Conservation (phyloP, 1,140 invertebrate species). For the Sycophaga agraensis region DNA sequence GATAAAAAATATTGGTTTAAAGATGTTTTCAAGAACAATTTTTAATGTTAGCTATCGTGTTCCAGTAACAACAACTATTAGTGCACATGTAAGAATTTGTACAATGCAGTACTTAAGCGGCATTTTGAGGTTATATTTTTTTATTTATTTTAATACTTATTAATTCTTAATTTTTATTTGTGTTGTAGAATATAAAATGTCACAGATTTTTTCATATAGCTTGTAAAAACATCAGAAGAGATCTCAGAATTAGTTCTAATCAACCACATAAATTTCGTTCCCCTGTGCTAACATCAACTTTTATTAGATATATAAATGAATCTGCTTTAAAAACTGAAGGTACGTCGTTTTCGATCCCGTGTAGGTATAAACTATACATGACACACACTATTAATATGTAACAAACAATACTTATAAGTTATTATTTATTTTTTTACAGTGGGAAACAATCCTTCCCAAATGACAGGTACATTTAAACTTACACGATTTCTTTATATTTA, state of each 20-base stretch:
- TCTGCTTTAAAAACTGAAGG: neutral
- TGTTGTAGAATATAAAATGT: conserved; percentile 11
- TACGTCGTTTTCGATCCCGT: neutral
- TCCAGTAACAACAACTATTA: conserved; percentile 2
- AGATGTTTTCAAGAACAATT: conserved; percentile 13
- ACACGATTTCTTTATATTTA: neutral
- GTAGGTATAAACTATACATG: neutral
- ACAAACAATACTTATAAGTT: neutral
- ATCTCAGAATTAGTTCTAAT: neutral
- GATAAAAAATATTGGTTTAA: neutral
- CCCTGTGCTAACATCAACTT: neutral
- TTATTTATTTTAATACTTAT: neutral
- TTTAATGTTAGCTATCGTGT: neutral
- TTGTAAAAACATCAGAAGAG: neutral
- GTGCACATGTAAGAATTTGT: neutral
- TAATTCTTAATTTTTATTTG: neutral
- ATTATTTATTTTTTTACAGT: neutral
- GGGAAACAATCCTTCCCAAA: neutral
- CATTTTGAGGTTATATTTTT: neutral
- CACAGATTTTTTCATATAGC: neutral
- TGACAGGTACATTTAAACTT: neutral
- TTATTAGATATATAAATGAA: neutral
- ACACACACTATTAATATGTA: neutral
- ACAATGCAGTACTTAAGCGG: too few species aligned
- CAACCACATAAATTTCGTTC: neutral